A percentile compares a stretch with the other conserved stretches of the same genome.
Evolutionary conservation across 2,113 vertebrate species (phyloP).

Genomic region (Peromyscus polionotus): DNA sequence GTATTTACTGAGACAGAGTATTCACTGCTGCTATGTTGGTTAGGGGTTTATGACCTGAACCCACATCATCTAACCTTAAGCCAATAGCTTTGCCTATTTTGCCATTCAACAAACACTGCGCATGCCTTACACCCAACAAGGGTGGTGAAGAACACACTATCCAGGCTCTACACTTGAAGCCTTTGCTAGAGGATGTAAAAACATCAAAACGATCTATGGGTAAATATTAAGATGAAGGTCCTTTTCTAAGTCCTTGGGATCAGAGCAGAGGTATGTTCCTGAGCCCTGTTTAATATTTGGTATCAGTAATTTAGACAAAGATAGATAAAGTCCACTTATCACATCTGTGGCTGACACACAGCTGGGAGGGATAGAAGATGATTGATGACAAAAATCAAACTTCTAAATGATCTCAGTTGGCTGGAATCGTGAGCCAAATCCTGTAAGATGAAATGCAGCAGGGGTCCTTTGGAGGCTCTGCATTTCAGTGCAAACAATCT

Average conservation of each 20-base stretch:
- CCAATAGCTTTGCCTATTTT: neutral
- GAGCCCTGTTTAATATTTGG: slow-evolving; percentile 72
- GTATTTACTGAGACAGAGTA: neutral
- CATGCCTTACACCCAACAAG: neutral
- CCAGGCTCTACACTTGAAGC: neutral
- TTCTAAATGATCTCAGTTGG: slow-evolving; percentile 81
- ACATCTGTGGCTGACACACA: slow-evolving; percentile 72
- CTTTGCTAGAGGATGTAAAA: neutral
- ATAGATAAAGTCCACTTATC: slow-evolving; percentile 72
- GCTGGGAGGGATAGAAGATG: slow-evolving; percentile 79
- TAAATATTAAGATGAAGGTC: neutral
- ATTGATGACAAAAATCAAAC: slow-evolving; percentile 81
- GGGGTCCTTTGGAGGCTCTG: slow-evolving; percentile 13
- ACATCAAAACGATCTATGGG: neutral
- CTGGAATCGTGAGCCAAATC: slow-evolving; percentile 70
- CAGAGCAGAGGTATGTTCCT: slow-evolving; percentile 8
- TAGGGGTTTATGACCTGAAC: neutral
- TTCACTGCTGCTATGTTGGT: neutral
- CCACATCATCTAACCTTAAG: neutral
- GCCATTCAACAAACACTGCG: neutral
- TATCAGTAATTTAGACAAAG: slow-evolving; percentile 70
- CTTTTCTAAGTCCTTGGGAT: slow-evolving; percentile 22
- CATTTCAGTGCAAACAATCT: slow-evolving; percentile 17
- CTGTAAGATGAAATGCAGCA: slow-evolving; percentile 71
- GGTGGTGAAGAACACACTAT: neutral